phyloP scores from a whole-genome alignment of 1,140 invertebrate species.

The Holotrichia oblita region DNA sequence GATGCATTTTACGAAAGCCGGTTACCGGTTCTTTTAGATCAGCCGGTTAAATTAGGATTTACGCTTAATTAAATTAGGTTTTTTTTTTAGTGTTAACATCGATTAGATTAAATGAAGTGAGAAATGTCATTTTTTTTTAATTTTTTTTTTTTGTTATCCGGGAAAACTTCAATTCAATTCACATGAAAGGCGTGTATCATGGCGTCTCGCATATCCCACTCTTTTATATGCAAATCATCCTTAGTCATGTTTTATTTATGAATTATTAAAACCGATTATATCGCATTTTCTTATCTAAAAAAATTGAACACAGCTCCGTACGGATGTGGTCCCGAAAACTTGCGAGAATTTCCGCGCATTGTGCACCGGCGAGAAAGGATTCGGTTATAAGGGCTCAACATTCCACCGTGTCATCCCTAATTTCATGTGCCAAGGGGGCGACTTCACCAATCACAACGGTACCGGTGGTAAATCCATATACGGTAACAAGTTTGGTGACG shows the following conservation, averaged over 20 bases:
- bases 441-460: conserved; percentile 95
- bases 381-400: conserved; percentile 90
- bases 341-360: conserved; percentile 94
- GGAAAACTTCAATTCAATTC: not conserved
- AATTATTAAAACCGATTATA: not conserved
- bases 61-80: not conserved
- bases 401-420: conserved; percentile 98
- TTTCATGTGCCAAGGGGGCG: conserved; percentile 98
- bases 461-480: conserved; percentile 98
- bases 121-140: conserved; percentile 11
- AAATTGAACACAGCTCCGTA: conserved; percentile 71
- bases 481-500: conserved; percentile 95
- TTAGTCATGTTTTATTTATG: conserved; percentile 44
- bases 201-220: conserved; percentile 34
- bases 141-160: no score
- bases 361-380: conserved; percentile 94
- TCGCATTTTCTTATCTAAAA: not conserved
- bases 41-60: not conserved
- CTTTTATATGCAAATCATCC: conserved; percentile 28
- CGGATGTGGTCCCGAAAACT: conserved; percentile 92
- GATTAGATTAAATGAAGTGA: not conserved
- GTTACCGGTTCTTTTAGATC: not conserved
- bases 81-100: no score
- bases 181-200: conserved; percentile 40
- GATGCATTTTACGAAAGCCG: conserved; percentile 7